A percentile compares a stretch with the other conserved stretches of the same genome.
phyloP scores from a whole-genome alignment of 2,888 invertebrate species.

The Balanococcus diminutus region DNA sequence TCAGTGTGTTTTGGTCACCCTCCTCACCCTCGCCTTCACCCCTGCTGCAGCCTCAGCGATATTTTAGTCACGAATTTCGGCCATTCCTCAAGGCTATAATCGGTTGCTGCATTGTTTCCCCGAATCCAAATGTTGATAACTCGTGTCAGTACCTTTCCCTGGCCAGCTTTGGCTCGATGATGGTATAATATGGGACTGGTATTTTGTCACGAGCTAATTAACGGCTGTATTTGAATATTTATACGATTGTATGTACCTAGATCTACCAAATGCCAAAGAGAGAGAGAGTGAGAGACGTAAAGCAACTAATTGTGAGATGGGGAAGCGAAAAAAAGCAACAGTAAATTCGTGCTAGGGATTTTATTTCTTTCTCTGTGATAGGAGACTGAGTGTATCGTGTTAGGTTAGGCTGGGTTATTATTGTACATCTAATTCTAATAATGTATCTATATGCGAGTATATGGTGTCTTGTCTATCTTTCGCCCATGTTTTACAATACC shows the following conservation, averaged over 20 bases:
- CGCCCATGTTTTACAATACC: background rate
- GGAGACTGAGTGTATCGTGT: too few relatives aligned
- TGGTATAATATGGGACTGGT: background rate
- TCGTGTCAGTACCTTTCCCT: background rate
- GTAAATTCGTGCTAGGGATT: background rate
- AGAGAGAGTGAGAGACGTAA: too few relatives aligned
- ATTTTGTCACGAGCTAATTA: background rate
- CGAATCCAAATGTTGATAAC: background rate
- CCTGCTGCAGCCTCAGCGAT: too few relatives aligned
- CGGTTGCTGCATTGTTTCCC: background rate
- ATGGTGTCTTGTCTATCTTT: background rate
- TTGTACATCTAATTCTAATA: too few relatives aligned
- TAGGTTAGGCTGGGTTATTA: too few relatives aligned
- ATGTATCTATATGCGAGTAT: too few relatives aligned
- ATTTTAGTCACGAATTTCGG: background rate
- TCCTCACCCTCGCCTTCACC: too few relatives aligned
- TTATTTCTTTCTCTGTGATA: too few relatives aligned
- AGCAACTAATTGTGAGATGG: background rate
- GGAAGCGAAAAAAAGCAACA: background rate
- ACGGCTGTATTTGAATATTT: background rate
- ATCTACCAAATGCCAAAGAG: too few relatives aligned
- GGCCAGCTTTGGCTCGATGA: too few relatives aligned
- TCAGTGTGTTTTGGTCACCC: background rate
- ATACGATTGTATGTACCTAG: background rate
- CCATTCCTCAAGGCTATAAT: background rate